These are phyloP conservation scores for Dissostichus mawsoni DNA, from an alignment of 2,113 vertebrate species.

Conservation along the genomic window DNA sequence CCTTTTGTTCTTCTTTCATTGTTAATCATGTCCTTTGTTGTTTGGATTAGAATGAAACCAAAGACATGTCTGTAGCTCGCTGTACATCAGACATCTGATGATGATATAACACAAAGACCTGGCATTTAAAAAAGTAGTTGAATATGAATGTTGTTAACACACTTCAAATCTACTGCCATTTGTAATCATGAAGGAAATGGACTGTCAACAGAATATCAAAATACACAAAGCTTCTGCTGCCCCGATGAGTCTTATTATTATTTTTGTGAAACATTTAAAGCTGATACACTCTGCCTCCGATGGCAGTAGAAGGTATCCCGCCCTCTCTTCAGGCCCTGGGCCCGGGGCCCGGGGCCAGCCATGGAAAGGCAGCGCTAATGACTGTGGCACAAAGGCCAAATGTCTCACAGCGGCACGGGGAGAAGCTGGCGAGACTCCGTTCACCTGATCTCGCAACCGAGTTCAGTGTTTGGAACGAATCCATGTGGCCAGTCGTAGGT, in stretches of 20 bases:
- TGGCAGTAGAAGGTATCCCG: slow-evolving; percentile 31
- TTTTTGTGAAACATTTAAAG: slow-evolving; percentile 17
- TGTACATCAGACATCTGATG: not conserved
- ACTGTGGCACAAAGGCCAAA: slow-evolving; percentile 79
- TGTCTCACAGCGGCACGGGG: slow-evolving; percentile 65
- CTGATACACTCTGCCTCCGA: slow-evolving; percentile 28
- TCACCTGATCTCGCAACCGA: slow-evolving; percentile 53
- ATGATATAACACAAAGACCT: not conserved
- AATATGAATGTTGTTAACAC: not conserved
- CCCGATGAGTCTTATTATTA: not conserved
- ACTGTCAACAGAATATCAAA: not conserved
- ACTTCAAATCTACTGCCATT: not conserved
- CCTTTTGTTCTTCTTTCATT: not conserved
- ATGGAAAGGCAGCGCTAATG: slow-evolving; percentile 78
- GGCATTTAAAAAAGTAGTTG: not conserved
- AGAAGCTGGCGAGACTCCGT: slow-evolving; percentile 61
- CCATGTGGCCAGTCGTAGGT: slow-evolving; percentile 42
- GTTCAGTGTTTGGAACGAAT: slow-evolving; percentile 54
- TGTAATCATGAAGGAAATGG: not conserved
- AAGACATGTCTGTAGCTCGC: not conserved
- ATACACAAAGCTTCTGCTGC: too few relatives aligned
- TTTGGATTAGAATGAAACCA: not conserved
- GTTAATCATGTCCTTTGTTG: not conserved
- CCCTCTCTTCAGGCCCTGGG: slow-evolving; percentile 45
- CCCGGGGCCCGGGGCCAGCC: slow-evolving; percentile 70